Percentiles rank a stretch among this genome's conserved stretches.
Conservation (phyloP, 2,797 vertebrate species). For the Orestias chungarensis region DNA sequence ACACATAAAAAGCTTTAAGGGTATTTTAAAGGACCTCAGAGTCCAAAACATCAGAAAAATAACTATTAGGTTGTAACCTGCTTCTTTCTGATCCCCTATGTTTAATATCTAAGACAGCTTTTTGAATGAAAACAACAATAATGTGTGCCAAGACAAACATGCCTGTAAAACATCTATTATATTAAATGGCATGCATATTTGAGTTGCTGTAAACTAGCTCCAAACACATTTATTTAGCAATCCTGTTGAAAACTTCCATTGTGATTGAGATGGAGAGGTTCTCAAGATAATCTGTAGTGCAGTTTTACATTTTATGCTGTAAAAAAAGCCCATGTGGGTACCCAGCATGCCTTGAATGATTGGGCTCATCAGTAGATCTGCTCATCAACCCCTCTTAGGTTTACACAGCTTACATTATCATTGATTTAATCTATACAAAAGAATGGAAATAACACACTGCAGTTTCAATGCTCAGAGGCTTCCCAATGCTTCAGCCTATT, state of each 20-base stretch:
- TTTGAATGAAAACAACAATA: not conserved
- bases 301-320: not conserved
- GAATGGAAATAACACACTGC: conserved; percentile 1
- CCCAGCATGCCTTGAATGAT: conserved; percentile 8
- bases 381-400: conserved; percentile 3
- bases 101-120: not conserved
- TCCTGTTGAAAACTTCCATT: not conserved
- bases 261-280: not conserved
- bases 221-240: not conserved
- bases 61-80: no score
- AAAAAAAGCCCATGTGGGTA: not conserved
- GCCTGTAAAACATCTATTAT: no score
- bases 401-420: conserved; percentile 9
- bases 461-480: not conserved
- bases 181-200: not conserved
- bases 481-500: not conserved
- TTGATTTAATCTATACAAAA: conserved; percentile 11
- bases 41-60: no score
- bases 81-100: no score
- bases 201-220: not conserved
- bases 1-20: no score
- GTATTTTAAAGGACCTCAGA: no score
- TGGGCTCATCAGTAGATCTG: conserved; percentile 17
- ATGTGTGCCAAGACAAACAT: not conserved
- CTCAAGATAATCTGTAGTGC: not conserved